Percentiles rank a stretch among this genome's conserved stretches.
phyloP scores from a whole-genome alignment of 30 jellyfish, hydroid and myxozoan genomes.

The Turritopsis rubra region DNA sequence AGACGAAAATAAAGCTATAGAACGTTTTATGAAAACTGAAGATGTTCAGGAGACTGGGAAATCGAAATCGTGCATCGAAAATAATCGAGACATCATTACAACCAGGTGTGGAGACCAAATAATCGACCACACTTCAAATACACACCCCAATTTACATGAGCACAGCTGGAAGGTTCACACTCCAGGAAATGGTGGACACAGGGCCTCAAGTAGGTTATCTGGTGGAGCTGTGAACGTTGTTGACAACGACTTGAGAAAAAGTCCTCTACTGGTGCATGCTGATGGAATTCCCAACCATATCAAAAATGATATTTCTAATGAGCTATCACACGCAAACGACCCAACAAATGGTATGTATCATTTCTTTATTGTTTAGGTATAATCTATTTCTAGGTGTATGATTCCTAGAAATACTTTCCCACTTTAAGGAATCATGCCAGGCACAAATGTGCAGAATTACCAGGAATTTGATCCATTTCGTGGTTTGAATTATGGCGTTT shows the following conservation, averaged over 20 bases:
- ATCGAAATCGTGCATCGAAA: constrained; percentile 32
- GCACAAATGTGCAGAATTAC: neutral
- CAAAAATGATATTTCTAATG: constrained; percentile 23
- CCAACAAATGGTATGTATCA: constrained; percentile 1
- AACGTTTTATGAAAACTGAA: constrained; percentile 5
- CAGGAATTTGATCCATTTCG: constrained; percentile 19
- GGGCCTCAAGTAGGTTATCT: neutral
- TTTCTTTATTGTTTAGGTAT: neutral
- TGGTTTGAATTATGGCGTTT: constrained; percentile 16
- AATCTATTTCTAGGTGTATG: too few species aligned
- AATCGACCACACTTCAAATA: constrained; percentile 9
- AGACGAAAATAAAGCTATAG: neutral
- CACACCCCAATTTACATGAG: neutral
- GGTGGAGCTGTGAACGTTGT: neutral
- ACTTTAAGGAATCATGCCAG: neutral
- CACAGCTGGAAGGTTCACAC: neutral
- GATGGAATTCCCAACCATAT: constrained; percentile 19
- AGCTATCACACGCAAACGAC: constrained; percentile 26
- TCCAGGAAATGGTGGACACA: neutral
- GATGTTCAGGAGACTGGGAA: neutral
- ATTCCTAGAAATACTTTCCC: neutral
- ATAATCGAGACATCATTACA: constrained; percentile 11
- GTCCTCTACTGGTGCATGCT: constrained; percentile 11
- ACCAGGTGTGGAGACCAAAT: constrained; percentile 25
- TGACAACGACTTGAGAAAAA: neutral